These are phyloP conservation scores for Nemoura dubitans DNA, from an alignment of 2,888 invertebrate genomes.

Conservation along the genomic window DNA sequence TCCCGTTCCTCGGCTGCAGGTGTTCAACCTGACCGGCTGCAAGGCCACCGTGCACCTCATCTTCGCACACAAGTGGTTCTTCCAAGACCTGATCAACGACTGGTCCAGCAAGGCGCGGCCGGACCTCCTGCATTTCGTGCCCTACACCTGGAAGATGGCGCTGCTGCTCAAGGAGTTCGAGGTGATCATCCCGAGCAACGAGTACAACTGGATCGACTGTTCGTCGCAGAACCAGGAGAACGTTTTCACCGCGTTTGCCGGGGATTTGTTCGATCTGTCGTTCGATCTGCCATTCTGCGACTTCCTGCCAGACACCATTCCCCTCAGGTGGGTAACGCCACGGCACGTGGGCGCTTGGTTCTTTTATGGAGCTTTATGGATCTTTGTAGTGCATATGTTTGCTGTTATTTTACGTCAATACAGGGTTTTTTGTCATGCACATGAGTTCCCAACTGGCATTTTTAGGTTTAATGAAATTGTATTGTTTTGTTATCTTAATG, in stretches of 20 bases:
- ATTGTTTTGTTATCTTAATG: too few species aligned
- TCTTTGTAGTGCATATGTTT: too few species aligned
- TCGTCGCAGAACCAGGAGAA: constrained; percentile 96
- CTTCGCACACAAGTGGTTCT: constrained; percentile 95
- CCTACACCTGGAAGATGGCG: constrained; percentile 95
- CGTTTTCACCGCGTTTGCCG: constrained; percentile 87
- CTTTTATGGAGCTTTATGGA: too few species aligned
- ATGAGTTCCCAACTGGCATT: too few species aligned
- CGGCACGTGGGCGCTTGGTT: too few species aligned
- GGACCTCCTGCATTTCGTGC: constrained; percentile 93
- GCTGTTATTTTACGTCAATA: too few species aligned
- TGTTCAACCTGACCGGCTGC: constrained; percentile 88
- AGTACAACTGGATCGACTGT: constrained; percentile 99
- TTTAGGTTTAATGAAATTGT: too few species aligned
- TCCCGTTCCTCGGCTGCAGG: not conserved
- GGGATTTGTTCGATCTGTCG: constrained; percentile 91
- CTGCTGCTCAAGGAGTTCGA: constrained; percentile 94
- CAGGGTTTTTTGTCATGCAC: too few species aligned
- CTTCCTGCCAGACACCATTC: constrained; percentile 89
- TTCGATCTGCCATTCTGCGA: constrained; percentile 95
- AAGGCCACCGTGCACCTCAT: constrained; percentile 93
- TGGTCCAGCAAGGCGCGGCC: constrained; percentile 95
- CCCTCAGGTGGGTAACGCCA: constrained; percentile 63
- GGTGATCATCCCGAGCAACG: constrained; percentile 90
- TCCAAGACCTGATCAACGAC: constrained; percentile 94